Percentiles rank a stretch among this genome's conserved stretches.
Conservation (phyloP, 2,888 invertebrate species). For the Acanthacorydalis orientalis region DNA sequence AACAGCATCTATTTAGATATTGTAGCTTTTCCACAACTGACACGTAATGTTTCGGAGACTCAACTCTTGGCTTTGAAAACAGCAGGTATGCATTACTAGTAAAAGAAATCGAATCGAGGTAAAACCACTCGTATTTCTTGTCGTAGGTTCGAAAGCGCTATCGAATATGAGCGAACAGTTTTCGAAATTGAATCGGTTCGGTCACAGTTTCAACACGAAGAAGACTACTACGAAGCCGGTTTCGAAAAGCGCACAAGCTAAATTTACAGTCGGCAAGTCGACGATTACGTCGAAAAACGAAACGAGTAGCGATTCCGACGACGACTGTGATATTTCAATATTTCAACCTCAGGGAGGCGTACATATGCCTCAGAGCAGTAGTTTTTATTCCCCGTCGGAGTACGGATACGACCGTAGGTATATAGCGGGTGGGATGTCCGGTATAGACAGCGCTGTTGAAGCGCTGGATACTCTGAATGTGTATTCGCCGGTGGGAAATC, state of each 20-base stretch:
- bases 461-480: conserved; percentile 14
- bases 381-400: conserved; percentile 12
- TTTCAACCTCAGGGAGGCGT: conserved; percentile 21
- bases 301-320: conserved; percentile 41
- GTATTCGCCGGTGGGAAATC: conserved; percentile 8
- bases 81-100: conserved; percentile 37
- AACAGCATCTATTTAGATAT: conserved; percentile 44
- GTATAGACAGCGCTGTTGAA: no score
- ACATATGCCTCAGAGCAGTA: conserved; percentile 14
- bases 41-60: conserved; percentile 77
- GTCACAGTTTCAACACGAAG: conserved; percentile 43
- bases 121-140: conserved; percentile 4
- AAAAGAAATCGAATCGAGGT: background rate
- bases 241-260: conserved; percentile 14
- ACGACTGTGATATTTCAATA: conserved; percentile 43
- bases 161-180: conserved; percentile 77
- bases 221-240: conserved; percentile 20
- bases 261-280: conserved; percentile 34
- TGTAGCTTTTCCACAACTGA: conserved; percentile 44
- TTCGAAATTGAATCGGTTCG: conserved; percentile 61
- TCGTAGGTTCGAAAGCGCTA: conserved; percentile 64
- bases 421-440: no score
- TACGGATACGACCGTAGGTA: conserved; percentile 8
- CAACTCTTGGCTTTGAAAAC: conserved; percentile 62
- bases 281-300: conserved; percentile 21